phyloP scores from a whole-genome alignment of 1,140 invertebrate genomes.

The Diabrotica undecimpunctata region DNA sequence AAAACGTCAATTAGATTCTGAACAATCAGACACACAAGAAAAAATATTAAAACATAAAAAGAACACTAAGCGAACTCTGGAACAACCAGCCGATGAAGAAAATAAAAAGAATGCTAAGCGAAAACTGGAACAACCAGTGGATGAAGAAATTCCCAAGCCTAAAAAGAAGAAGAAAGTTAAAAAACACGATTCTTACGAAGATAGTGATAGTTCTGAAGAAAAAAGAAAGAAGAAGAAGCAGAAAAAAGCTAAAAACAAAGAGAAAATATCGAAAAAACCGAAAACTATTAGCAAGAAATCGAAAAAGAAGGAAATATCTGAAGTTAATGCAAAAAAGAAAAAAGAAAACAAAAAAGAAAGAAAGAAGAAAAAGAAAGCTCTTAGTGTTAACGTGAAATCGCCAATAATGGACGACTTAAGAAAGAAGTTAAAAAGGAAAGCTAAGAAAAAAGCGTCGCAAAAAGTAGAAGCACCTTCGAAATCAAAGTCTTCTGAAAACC shows the following conservation, averaged over 20 bases:
- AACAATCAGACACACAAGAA: not conserved
- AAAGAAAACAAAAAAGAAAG: constrained; percentile 3
- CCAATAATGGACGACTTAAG: not conserved
- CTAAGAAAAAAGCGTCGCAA: not conserved
- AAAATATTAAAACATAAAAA: not conserved
- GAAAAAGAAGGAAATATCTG: constrained; percentile 6
- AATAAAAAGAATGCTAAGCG: constrained; percentile 5
- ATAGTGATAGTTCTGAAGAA: constrained; percentile 37
- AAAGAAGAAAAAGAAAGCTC: constrained; percentile 5
- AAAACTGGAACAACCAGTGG: constrained; percentile 27
- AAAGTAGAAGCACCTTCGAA: too few species aligned
- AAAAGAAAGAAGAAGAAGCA: constrained; percentile 49
- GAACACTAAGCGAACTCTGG: constrained; percentile 14
- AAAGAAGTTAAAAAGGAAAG: not conserved
- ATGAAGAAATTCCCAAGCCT: constrained; percentile 36
- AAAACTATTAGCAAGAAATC: constrained; percentile 48
- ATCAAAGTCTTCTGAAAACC: too few species aligned
- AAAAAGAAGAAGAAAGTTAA: constrained; percentile 47
- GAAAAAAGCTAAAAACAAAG: constrained; percentile 45
- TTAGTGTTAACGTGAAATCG: not conserved
- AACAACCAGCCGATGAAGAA: constrained; percentile 27
- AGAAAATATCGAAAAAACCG: constrained; percentile 52
- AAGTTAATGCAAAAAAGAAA: constrained; percentile 14
- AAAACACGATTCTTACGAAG: constrained; percentile 47
- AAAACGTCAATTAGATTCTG: not conserved